Conservation (phyloP, 2,797 vertebrate species). For the Diglossa cyanea region DNA sequence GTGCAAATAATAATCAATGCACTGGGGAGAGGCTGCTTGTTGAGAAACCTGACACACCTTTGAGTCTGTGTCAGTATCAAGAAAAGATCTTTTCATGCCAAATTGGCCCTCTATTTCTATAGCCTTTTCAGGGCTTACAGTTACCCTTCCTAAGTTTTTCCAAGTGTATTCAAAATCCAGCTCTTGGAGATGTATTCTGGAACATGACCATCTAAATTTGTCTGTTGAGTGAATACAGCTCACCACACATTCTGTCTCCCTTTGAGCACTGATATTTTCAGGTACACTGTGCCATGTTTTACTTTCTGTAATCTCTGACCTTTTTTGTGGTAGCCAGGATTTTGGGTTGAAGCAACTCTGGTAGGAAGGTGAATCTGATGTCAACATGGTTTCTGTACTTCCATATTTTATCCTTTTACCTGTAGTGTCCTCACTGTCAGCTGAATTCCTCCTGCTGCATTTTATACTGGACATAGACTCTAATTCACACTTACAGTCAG, state of each 20-base stretch:
- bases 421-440: background rate
- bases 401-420: background rate
- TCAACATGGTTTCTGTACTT: background rate
- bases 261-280: slow-evolving; percentile 52
- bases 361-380: background rate
- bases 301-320: background rate
- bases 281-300: slow-evolving; percentile 61
- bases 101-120: background rate
- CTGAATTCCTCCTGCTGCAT: slow-evolving; percentile 12
- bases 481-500: background rate
- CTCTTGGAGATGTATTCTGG: slow-evolving; percentile 46
- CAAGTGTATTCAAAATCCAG: background rate
- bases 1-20: background rate
- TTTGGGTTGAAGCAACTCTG: background rate
- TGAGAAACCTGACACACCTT: background rate
- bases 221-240: background rate
- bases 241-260: background rate
- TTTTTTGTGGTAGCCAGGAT: background rate
- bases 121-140: background rate
- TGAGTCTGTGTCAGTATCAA: background rate
- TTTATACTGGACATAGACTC: background rate
- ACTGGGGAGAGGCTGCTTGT: background rate
- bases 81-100: background rate
- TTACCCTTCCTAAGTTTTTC: background rate
- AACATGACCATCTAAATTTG: slow-evolving; percentile 51